These are phyloP conservation scores for Circaetus gallicus DNA, from an alignment of 2,113 vertebrate species.

Conservation along the genomic window DNA sequence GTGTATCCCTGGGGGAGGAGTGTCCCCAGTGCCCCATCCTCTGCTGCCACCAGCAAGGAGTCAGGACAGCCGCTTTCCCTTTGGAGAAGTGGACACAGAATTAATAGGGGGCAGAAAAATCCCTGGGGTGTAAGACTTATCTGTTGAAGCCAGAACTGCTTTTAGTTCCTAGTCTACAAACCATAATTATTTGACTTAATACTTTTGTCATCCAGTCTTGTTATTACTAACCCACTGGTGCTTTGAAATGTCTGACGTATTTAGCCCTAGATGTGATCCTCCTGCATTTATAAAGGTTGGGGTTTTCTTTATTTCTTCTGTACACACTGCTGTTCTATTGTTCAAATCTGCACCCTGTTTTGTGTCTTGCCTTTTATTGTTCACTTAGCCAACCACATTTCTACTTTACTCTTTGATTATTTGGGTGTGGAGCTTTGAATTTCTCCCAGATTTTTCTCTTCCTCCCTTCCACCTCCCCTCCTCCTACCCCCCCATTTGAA, in stretches of 20 bases:
- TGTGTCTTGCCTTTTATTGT: neutral
- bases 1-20: too few species aligned
- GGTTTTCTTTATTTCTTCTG: neutral
- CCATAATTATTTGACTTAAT: neutral
- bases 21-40: neutral
- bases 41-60: neutral
- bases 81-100: neutral
- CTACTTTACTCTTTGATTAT: neutral
- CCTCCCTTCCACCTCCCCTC: neutral
- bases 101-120: neutral
- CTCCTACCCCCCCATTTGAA: neutral
- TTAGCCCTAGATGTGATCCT: rapidly evolving
- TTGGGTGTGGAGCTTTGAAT: neutral
- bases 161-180: neutral
- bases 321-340: neutral
- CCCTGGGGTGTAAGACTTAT: too few species aligned
- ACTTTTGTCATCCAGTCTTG: neutral
- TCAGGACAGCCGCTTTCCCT: neutral
- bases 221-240: neutral
- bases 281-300: neutral
- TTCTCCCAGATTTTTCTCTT: neutral
- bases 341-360: neutral
- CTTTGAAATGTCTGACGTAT: neutral
- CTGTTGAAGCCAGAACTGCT: neutral
- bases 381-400: neutral